Evolutionary conservation across 2,113 vertebrate species (phyloP), one percentile per base, ranked within the genome.

Genomic region (Mus pahari): DNA sequence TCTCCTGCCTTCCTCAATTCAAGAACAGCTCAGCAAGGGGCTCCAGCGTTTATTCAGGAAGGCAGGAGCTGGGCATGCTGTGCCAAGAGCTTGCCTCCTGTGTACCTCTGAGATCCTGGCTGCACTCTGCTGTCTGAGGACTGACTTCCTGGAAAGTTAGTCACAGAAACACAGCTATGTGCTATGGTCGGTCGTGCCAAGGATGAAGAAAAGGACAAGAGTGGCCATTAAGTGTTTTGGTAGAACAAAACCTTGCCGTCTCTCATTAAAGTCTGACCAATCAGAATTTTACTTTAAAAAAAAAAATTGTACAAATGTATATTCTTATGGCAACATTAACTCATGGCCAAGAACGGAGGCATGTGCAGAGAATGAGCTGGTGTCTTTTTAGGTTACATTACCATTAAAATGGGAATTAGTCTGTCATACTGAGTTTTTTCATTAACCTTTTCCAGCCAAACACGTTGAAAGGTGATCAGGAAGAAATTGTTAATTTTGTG

Each of bases 401-500:
- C 99, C 99, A 99, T 99, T 98, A 99, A 99, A 99, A 99, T 98
- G 98, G 99, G 99, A 98, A 99, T 99, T 99, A 99, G 99, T 99
- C 99, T 99, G 99, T 99, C 99, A 99, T 98, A 99, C 98, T 99
- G 99, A 99, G 99, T 98, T 98, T 99, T 99, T 99, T 99, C 99
- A 99, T 99, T 99, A 99, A 99, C 99, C 98, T 99, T 99, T 99
- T 99, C 99, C 99, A 99, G 99, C 99, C 99, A 99, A 98, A 99
- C 98, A 98, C 98, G 99, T 99, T 98, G 98, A 98, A 99, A 99
- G 99, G 99, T 98, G 98, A 98, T 99, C 99, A 99, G 99, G 99
- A 99, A 99, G 99, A 99, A 99, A 99, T 99, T 99, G 98, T 99
- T 99, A 99, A 99, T 99, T 99, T 98, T 99, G 99, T 99, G 99